phyloP scores from a whole-genome alignment of 2,888 invertebrate species.

The Suillia variegata region DNA sequence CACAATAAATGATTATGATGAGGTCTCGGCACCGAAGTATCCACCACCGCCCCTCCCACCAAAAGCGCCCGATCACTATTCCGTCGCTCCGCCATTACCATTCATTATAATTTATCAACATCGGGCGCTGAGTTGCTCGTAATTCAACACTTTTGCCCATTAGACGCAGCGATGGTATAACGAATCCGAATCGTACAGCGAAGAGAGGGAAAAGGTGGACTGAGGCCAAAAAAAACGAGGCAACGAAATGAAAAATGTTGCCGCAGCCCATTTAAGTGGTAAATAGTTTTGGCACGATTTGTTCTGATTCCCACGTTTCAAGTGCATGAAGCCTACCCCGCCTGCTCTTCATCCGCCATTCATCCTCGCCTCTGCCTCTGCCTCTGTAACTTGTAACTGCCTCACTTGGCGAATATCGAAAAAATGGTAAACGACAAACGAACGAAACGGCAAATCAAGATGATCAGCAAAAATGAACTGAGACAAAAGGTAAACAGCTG shows the following conservation, averaged over 20 bases:
- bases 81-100: slow-evolving; percentile 14
- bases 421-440: background rate
- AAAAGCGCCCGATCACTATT: background rate
- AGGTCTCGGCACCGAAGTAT: slow-evolving; percentile 12
- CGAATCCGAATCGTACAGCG: background rate
- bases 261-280: slow-evolving; percentile 42
- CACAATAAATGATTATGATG: slow-evolving; percentile 28
- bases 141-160: slow-evolving; percentile 40
- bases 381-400: background rate
- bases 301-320: slow-evolving; percentile 47
- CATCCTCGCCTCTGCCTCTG: too few species aligned
- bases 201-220: background rate
- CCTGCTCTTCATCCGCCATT: too few species aligned
- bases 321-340: slow-evolving; percentile 38
- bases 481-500: too few species aligned
- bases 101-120: slow-evolving; percentile 28
- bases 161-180: background rate
- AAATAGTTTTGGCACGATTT: slow-evolving; percentile 47
- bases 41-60: background rate
- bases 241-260: slow-evolving; percentile 38
- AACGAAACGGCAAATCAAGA: background rate
- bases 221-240: background rate
- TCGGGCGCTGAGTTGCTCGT: slow-evolving; percentile 41
- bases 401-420: background rate
- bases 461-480: slow-evolving; percentile 1